A percentile compares a stretch with the other conserved stretches of the same genome.
phyloP scores from a whole-genome alignment of 2,113 vertebrate species.

The Elgaria multicarinata region DNA sequence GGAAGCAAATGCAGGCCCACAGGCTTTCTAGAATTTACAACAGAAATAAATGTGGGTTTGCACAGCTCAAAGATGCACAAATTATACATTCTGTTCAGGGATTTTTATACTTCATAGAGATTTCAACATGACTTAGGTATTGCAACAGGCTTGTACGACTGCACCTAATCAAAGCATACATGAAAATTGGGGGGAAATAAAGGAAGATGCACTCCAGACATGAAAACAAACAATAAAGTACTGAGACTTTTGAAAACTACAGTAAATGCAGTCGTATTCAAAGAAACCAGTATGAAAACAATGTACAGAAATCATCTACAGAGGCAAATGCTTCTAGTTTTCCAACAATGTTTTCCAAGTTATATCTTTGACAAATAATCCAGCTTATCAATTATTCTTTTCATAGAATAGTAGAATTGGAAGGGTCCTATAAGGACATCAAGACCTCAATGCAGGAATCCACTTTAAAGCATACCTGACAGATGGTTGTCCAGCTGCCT shows the following conservation, averaged over 20 bases:
- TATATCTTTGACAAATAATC: constrained; percentile 20
- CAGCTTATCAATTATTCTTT: constrained; percentile 23
- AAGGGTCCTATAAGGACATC: too few species aligned
- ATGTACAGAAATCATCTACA: not conserved
- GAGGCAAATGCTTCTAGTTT: not conserved
- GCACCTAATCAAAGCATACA: not conserved
- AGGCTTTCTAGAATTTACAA: not conserved
- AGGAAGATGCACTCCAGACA: not conserved
- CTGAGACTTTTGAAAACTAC: not conserved
- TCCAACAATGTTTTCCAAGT: constrained; percentile 30
- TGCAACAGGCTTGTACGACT: not conserved
- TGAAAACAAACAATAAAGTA: constrained; percentile 9
- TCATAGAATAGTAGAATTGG: too few species aligned
- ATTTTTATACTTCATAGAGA: not conserved
- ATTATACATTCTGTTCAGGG: not conserved
- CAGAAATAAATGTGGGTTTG: constrained; percentile 6
- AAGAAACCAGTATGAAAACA: not conserved
- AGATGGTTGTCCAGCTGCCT: too few species aligned
- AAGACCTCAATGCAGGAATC: too few species aligned
- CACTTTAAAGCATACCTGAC: too few species aligned
- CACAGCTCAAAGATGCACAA: not conserved
- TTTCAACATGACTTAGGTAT: not conserved
- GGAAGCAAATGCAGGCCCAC: constrained; percentile 16
- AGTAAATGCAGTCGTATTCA: not conserved
- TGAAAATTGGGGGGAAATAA: not conserved